Evolutionary conservation across 2,113 vertebrate genomes (phyloP).

Genomic region (Hippocampus zosterae): DNA sequence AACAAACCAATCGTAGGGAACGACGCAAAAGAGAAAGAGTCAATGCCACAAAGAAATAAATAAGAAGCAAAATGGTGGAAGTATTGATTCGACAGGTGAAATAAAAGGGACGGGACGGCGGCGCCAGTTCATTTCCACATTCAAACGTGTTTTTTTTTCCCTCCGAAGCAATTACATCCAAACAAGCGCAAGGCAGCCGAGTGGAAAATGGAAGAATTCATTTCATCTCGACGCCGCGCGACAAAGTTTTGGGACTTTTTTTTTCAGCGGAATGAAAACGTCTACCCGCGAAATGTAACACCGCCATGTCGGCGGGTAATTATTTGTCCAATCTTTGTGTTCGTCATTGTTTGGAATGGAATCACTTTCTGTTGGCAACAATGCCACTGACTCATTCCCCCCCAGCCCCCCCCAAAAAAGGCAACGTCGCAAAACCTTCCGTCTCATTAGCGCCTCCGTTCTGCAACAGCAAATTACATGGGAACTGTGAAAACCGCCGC

Average conservation of each 20-base stretch:
- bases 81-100: no score
- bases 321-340: not conserved
- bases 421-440: no score
- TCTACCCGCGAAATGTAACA: not conserved
- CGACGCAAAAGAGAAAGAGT: no score
- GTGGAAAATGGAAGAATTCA: slow-evolving; percentile 12
- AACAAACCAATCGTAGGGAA: no score
- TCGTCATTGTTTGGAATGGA: not conserved
- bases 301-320: not conserved
- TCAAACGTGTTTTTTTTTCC: slow-evolving; percentile 11
- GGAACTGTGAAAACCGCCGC: slow-evolving; percentile 22
- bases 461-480: slow-evolving; percentile 18
- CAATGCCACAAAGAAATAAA: no score
- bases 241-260: not conserved
- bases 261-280: not conserved
- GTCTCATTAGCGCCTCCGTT: slow-evolving; percentile 36
- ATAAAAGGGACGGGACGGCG: not conserved
- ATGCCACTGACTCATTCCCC: not conserved
- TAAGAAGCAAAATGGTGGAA: no score
- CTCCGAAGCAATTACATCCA: not conserved
- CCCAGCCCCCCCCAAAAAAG: not conserved
- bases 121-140: slow-evolving; percentile 38
- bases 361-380: not conserved
- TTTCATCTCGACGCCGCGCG: not conserved
- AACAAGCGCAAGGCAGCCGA: slow-evolving; percentile 6